Percentiles rank a stretch among this genome's conserved stretches.
These are phyloP conservation scores for Borostomias antarcticus DNA, from an alignment of 2,797 vertebrate genomes.

Conservation along the genomic window DNA sequence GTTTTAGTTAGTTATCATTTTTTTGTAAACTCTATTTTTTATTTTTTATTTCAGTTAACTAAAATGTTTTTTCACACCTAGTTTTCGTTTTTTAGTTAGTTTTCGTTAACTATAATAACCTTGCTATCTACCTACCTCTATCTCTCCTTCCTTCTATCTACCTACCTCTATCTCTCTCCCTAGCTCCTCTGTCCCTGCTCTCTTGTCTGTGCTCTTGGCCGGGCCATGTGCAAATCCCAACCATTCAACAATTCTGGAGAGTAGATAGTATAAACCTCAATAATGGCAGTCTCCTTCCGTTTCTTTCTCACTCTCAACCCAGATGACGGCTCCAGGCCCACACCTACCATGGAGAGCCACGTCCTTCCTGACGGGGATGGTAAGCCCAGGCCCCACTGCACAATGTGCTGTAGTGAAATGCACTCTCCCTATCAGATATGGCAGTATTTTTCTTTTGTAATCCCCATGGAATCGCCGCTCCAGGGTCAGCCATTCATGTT, in stretches of 20 bases:
- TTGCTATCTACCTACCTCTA: no score
- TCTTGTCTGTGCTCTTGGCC: slow-evolving; percentile 81
- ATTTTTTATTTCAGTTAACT: slow-evolving; percentile 6
- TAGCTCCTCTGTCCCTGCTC: slow-evolving; percentile 54
- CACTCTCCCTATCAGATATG: no score
- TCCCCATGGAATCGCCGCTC: no score
- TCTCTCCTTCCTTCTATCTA: slow-evolving; percentile 34
- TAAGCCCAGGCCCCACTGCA: no score
- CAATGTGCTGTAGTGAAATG: no score
- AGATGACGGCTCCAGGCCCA: slow-evolving; percentile 97
- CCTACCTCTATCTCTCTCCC: slow-evolving; percentile 45
- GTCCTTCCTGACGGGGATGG: slow-evolving; percentile 91
- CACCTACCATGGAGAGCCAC: slow-evolving; percentile 94
- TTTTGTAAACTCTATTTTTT: slow-evolving; percentile 48
- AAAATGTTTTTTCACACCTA: no score
- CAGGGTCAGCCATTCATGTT: neutral
- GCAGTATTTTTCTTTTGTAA: no score
- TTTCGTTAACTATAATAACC: no score
- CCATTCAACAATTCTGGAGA: slow-evolving; percentile 99
- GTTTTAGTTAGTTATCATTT: no score
- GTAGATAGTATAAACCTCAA: slow-evolving; percentile 99
- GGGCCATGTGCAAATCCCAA: slow-evolving; percentile 98
- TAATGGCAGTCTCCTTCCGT: slow-evolving; percentile 99
- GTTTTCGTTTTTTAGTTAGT: no score
- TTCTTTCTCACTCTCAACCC: slow-evolving; percentile 99